Base-by-base conservation (phyloP, 2,113 vertebrate genomes). In the Platycercus adscitus region DNA sequence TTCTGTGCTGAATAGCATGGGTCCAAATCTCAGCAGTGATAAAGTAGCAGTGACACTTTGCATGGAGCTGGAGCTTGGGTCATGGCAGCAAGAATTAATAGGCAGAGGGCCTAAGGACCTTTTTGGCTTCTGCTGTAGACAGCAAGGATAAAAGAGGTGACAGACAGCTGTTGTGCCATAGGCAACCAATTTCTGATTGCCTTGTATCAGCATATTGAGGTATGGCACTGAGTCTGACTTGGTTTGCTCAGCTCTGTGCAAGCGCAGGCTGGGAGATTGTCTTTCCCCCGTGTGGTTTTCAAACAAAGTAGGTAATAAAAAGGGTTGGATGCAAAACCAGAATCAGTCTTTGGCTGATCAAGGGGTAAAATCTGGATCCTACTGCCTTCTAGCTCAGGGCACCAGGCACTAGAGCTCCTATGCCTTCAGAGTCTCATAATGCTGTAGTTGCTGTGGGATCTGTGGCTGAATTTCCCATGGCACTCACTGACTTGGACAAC, bases 61-160 rank as follows among this genome's bases (percentile, higher is more conserved):
- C 7, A 8, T 26, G n/a, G 39, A 41, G 9, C 9, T n/a, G n/a
- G 46, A 93, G 41, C 37, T 66, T 63, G 61, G 31, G 12, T 25
- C 13, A 19, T 3, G 7, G 18, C 19, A 82, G 44, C 11, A 58
- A 76, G 29, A 0, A 0, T n/a, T 76, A 5, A 4, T 4, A 6
- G 5, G 9, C 25, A 88, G 29, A 46, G 7, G 6, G 14, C 23
- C 33, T 44, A 63, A 76, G 17, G 37, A 64, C 10, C 10, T 10
- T 65, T 80, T 60, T 86, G 11, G 23, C 29, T 17, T 65, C n/a
- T 0, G 0, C 21, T 52, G 9, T 18, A 50, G 43, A 31, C 25
- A 71, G 23, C 7, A 16, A n/a, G 11, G 5, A 44, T 49, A 13
- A 60, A 76, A 85, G 13, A 63, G 8, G 24, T 13, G 4, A 26